Base-by-base conservation (phyloP, 53 echinoderm and acorn worm species). In the Crossaster papposus region DNA sequence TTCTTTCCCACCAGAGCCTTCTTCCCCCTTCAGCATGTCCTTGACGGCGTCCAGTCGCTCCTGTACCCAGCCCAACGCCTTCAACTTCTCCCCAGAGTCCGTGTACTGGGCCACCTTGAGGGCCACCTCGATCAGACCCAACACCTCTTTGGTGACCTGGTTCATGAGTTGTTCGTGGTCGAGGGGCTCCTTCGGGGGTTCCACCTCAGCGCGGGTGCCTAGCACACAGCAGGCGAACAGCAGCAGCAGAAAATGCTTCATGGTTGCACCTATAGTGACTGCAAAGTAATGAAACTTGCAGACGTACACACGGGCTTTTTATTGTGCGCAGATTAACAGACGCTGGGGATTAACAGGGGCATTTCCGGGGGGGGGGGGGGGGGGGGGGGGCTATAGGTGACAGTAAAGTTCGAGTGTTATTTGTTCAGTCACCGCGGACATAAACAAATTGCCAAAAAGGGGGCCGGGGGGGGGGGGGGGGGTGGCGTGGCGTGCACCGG, bases 91-190 rank as follows among this genome's bases (percentile, higher is more conserved):
- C 53, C 15, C 55, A 0, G 4, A 1, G 33, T 54, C 44, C 18
- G 72, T 73, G 72, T 85, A 85, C 85, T 85, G 85, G 72, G 72
- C 85, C 54, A 85, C 53, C 85, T 85, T 85, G 18, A 85, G n/a
- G 72, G 85, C 85, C 4, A 54, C 73, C 30, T 85, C 85, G 54
- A 85, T 85, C 51, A 85, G 50, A 10, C 53, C 32, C 17, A 72
- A 20, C 1, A 85, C 36, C 31, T 73, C 55, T 14, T n/a, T 30
- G 51, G 58, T 32, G 14, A 30, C 55, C 55, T 12, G 14, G 7
- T 23, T 34, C 78, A 51, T 51, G 78, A 26, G 8, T 20, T 54
- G 58, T 6, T 80, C 23, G 33, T 7, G 54, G 75, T 18, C 14
- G 28, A 17, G 5, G 35, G 75, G 75, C 36, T 28, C 75, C 34